A percentile compares a stretch with the other conserved stretches of the same genome.
Evolutionary conservation across 2,113 vertebrate genomes (phyloP).

Genomic region (Nipponia nippon): DNA sequence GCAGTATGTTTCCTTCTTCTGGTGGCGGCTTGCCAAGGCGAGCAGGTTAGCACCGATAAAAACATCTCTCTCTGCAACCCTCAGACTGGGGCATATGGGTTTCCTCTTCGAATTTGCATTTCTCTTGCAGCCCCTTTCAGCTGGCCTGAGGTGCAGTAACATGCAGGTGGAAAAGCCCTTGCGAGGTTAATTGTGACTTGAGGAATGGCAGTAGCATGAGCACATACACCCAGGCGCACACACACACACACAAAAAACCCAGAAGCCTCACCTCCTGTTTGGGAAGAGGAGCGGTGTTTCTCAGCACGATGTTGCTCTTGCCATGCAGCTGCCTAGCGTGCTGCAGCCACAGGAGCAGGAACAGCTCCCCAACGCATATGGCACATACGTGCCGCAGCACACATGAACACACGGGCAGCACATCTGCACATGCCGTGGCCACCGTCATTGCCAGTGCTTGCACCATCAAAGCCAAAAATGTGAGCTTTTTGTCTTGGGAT

Average conservation of each 20-base stretch:
- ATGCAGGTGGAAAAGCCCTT: neutral
- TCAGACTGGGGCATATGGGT: neutral
- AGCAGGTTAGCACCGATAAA: neutral
- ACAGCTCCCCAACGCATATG: rapidly evolving
- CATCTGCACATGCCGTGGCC: neutral
- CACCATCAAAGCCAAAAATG: neutral
- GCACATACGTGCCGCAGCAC: rapidly evolving
- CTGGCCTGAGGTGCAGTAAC: neutral
- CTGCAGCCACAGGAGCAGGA: neutral
- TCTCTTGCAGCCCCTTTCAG: neutral
- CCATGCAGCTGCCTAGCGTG: rapidly evolving
- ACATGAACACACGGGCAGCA: neutral
- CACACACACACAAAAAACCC: neutral
- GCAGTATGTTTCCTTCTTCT: slow-evolving; percentile 8
- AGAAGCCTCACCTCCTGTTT: neutral
- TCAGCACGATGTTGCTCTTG: neutral
- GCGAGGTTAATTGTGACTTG: neutral
- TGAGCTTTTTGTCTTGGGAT: neutral
- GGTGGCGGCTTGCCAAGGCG: neutral
- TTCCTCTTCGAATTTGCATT: slow-evolving; percentile 7
- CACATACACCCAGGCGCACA: neutral
- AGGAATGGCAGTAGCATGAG: neutral
- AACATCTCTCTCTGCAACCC: neutral
- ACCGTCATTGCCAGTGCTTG: neutral
- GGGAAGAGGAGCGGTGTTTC: neutral